These are phyloP conservation scores for Drosophila paranaensis DNA, from an alignment of 2,888 invertebrate species.

Conservation along the genomic window DNA sequence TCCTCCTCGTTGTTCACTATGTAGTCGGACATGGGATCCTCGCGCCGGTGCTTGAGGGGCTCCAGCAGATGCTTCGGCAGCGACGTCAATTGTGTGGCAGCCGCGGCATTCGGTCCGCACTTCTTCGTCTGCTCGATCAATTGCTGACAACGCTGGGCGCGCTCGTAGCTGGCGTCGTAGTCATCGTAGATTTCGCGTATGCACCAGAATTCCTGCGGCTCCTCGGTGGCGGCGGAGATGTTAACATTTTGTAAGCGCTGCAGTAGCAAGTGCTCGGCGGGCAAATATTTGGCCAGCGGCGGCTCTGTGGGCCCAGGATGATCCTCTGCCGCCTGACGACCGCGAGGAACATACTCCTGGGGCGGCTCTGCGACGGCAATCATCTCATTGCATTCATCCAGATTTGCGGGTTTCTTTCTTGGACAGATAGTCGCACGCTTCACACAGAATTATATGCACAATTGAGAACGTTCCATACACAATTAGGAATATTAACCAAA, in stretches of 20 bases:
- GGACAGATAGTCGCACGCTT: slow-evolving; percentile 33
- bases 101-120: slow-evolving; percentile 60
- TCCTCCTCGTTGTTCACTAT: slow-evolving; percentile 91
- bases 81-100: slow-evolving; percentile 55
- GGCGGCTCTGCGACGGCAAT: slow-evolving; percentile 97
- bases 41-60: slow-evolving; percentile 38
- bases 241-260: slow-evolving; percentile 91
- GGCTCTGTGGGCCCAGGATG: slow-evolving; percentile 90
- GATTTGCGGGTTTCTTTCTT: slow-evolving; percentile 87
- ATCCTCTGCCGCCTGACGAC: slow-evolving; percentile 91
- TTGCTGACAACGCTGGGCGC: slow-evolving; percentile 56
- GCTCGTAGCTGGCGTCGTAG: slow-evolving; percentile 73
- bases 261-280: slow-evolving; percentile 88
- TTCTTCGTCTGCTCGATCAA: slow-evolving; percentile 62
- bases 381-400: slow-evolving; percentile 93
- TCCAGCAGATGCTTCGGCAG: slow-evolving; percentile 51
- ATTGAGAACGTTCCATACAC: background rate
- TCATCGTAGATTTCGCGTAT: slow-evolving; percentile 87
- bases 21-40: slow-evolving; percentile 81
- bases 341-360: slow-evolving; percentile 95
- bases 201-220: slow-evolving; percentile 86
- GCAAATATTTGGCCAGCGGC: slow-evolving; percentile 84
- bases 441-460: slow-evolving; percentile 16
- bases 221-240: slow-evolving; percentile 87
- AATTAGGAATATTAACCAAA: slow-evolving; percentile 13